Base-by-base conservation (phyloP, 2,797 vertebrate species). In the Poeciliopsis gracilis region DNA sequence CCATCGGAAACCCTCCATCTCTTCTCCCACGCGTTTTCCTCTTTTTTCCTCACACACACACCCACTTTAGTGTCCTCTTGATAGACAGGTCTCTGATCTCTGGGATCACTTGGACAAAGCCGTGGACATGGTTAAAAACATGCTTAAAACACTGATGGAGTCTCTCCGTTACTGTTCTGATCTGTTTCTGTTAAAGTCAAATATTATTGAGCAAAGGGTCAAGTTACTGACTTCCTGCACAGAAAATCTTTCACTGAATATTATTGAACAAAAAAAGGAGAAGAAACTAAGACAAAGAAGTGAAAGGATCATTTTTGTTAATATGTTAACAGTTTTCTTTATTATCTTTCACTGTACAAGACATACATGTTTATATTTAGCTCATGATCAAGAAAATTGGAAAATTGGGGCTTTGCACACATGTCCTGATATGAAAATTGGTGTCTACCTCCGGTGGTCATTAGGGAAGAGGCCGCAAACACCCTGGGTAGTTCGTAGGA, bases 1-100 rank as follows among this genome's bases (percentile, higher is more conserved):
- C 90, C 75, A 83, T 91, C 81, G 80, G 90, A 93, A 92, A 89
- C 86, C 57, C 83, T 80, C 80, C 57, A 76, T 79, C 88, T 79
- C 79, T 77, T 63, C 86, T 59, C 81, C 55, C 76, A 70, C 79
- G 76, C 43, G 6, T 73, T 10, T 57, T 5, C 25, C 43, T 46
- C 70, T 70, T 11, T n/a, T 80, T 43, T 70, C 59, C 78, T 67
- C 71, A 30, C 59, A 47, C 81, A 72, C 83, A 70, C 71, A 73
- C 59, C 77, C 38, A 13, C 74, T 91, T 91, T 85, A 72, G 88
- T 78, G 86, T 87, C 88, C 77, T 76, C 81, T 75, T 93, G 91
- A 92, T 75, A 61, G 92, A 86, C 91, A 82, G 81, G 49, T 67
- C 81, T 83, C n/a, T 90, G 88, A 92, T 90, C 86, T 84, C 79